Base-by-base conservation (phyloP, 2,888 invertebrate species). In the Spilarctia lutea region DNA sequence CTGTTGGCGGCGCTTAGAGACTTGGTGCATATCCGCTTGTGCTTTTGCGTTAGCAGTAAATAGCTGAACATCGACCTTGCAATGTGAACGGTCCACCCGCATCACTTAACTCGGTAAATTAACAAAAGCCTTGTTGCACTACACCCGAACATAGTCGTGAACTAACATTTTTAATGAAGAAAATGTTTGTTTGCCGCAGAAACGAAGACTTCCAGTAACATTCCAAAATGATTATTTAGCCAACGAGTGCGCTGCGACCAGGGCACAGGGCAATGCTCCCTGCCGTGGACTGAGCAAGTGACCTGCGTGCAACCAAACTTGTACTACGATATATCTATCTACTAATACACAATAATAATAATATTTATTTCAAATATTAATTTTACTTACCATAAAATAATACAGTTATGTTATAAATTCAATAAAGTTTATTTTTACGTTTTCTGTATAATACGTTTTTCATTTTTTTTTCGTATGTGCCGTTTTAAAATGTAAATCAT, bases 341-440 rank as follows among this genome's bases (percentile, higher is more conserved):
- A 75, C 83, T 83, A 80, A 82, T 83, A 80, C 79, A 84, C 87
- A 87, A 87, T 84, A 83, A 89, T 88, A 90, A 85, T 92, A 93
- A 92, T 92, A 92, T 93, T 92, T 92, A 86, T 87, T 89, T 84
- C 83, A 85, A 86, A 87, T 75, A 83, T 82, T 85, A 80, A 83
- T 79, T 85, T 90, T 87, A 90, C 85, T 86, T 83, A 87, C 84
- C 91, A 88, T 91, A 90, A 89, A 91, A 91, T 87, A 79, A 87
- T 89, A 88, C 85, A 91, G 90, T 93, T 93, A 91, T 94, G 93
- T 94, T 93, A 91, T 88, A 88, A 92, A 91, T 91, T 91, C 88
- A 94, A 94, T 94, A 94, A 94, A 94, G 93, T 94, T 94, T 94
- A 94, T 94, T 94, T 94, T 93, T 93, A 94, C 89, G 94, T 94